Percentiles rank a stretch among this genome's conserved stretches.
These are phyloP conservation scores for Leucosticte australis DNA, from an alignment of 2,113 vertebrate species.

Conservation along the genomic window DNA sequence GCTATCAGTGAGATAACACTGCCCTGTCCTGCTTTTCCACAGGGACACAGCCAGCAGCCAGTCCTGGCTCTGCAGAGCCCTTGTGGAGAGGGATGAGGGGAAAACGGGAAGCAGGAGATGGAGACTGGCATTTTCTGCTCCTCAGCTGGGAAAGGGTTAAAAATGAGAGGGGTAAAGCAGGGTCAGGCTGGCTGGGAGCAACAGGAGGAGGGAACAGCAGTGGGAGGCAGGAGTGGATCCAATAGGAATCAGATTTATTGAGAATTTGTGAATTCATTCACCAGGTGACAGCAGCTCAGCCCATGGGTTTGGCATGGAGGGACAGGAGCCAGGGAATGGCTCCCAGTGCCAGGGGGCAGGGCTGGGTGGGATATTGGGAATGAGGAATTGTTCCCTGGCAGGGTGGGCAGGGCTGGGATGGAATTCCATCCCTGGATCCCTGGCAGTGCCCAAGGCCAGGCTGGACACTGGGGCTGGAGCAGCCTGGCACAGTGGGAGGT, in stretches of 20 bases:
- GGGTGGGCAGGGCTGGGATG: neutral
- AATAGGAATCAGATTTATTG: neutral
- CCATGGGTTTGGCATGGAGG: neutral
- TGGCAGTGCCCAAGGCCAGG: neutral
- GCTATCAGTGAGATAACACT: accelerated
- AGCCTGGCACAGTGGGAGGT: neutral
- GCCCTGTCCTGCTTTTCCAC: neutral
- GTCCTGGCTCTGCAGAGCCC: neutral
- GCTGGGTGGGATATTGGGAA: accelerated
- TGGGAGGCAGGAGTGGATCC: neutral
- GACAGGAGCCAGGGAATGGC: neutral
- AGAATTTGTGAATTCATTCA: neutral
- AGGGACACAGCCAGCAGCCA: neutral
- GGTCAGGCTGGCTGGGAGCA: neutral
- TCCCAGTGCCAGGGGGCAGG: neutral
- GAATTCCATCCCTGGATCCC: neutral
- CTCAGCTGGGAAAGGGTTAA: neutral
- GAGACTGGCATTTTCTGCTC: neutral
- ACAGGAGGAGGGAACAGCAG: neutral
- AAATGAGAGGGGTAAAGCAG: neutral
- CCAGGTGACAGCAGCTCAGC: neutral
- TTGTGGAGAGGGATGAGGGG: neutral
- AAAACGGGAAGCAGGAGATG: neutral
- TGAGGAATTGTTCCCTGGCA: neutral
- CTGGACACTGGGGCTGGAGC: neutral